These are phyloP conservation scores for Phalangium opilio DNA, from an alignment of 2,888 invertebrate species.

Conservation along the genomic window DNA sequence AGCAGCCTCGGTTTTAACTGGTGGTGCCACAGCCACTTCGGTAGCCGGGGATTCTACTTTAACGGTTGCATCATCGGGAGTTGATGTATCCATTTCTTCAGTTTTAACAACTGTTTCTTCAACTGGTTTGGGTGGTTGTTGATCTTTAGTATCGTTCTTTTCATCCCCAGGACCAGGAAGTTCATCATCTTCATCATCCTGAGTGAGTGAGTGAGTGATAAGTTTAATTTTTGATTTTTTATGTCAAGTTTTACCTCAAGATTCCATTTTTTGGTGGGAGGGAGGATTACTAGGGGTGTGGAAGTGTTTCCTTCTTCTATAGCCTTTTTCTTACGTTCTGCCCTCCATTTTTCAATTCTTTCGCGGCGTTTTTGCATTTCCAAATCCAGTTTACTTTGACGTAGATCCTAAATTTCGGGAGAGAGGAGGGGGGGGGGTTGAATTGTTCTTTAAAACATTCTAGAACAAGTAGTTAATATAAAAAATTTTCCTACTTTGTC, in stretches of 20 bases:
- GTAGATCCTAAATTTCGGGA: conserved; percentile 54
- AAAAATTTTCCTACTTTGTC: too few species aligned
- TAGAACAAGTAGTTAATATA: too few species aligned
- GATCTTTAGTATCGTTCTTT: conserved; percentile 27
- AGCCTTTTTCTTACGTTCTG: conserved; percentile 65
- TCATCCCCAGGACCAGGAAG: conserved; percentile 40
- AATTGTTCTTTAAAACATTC: too few species aligned
- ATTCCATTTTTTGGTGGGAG: conserved; percentile 16
- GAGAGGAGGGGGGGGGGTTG: too few species aligned
- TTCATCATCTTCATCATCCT: conserved; percentile 86
- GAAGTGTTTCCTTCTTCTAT: conserved; percentile 51
- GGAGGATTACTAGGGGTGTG: conserved; percentile 18
- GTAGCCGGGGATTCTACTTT: conserved; percentile 6
- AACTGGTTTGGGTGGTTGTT: conserved; percentile 6
- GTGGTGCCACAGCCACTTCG: conserved; percentile 19
- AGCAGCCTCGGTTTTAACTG: conserved; percentile 38
- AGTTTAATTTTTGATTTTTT: conserved; percentile 51
- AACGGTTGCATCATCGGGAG: conserved; percentile 1
- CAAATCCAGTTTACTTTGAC: conserved; percentile 70
- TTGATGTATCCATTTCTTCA: conserved; percentile 3
- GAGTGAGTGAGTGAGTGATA: conserved; percentile 43
- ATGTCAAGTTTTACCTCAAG: conserved; percentile 1
- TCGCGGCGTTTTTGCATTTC: conserved; percentile 94
- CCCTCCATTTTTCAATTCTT: conserved; percentile 88
- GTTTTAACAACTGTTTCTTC: conserved; percentile 9